These are phyloP conservation scores for Paraplagusia blochii DNA, from an alignment of 2,113 vertebrate genomes.

Conservation along the genomic window DNA sequence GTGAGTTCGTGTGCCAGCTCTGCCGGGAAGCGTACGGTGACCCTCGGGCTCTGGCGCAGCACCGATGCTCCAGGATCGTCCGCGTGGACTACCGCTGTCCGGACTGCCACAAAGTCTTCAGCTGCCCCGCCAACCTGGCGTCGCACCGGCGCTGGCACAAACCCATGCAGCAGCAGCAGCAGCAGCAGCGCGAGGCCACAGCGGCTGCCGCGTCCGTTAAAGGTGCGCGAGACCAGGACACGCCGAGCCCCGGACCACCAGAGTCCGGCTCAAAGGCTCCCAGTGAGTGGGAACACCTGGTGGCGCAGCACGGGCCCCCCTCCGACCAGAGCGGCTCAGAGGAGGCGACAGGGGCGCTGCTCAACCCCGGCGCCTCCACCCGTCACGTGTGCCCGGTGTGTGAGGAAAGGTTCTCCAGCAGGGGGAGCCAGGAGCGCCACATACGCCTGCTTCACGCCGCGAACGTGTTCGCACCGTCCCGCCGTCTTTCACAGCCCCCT, in stretches of 20 bases:
- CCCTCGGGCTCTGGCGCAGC: constrained; percentile 88
- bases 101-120: constrained; percentile 92
- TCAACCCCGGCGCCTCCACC: constrained; percentile 70
- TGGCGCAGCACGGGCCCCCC: constrained; percentile 72
- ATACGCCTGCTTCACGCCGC: constrained; percentile 86
- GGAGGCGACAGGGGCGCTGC: constrained; percentile 56
- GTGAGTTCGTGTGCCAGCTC: constrained; percentile 91
- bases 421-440: constrained; percentile 86
- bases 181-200: constrained; percentile 32
- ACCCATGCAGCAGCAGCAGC: constrained; percentile 71
- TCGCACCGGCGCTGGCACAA: constrained; percentile 96
- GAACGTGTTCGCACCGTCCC: constrained; percentile 89
- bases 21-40: constrained; percentile 90
- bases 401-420: constrained; percentile 84
- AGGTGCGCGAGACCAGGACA: constrained; percentile 72
- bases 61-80: constrained; percentile 92
- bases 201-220: constrained; percentile 6
- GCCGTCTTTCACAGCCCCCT: constrained; percentile 91
- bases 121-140: constrained; percentile 92
- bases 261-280: constrained; percentile 84
- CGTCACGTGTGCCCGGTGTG: constrained; percentile 86
- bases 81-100: constrained; percentile 93
- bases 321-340: constrained; percentile 14
- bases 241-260: constrained; percentile 80
- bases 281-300: constrained; percentile 86